A percentile compares a stretch with the other conserved stretches of the same genome.
Evolutionary conservation across 37 sponge, comb jelly and placozoan genomes (phyloP).

Genomic region (Dysidea cf. avara): DNA sequence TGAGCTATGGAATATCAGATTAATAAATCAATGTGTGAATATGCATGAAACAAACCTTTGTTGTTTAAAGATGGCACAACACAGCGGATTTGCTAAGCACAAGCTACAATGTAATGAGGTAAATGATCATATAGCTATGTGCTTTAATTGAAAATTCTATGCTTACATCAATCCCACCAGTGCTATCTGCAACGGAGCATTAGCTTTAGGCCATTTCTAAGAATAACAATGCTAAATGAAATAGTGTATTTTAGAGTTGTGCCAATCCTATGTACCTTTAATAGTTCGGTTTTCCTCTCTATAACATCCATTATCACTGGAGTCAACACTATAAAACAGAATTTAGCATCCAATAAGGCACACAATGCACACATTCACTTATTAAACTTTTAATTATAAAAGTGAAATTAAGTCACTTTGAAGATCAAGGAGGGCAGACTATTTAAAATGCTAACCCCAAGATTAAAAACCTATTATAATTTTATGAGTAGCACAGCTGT

Average conservation of each 20-base stretch:
- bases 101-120: conserved; percentile 65
- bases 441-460: too few species aligned
- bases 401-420: too few species aligned
- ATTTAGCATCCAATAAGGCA: neutral
- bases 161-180: conserved; percentile 82
- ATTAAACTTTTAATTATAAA: too few species aligned
- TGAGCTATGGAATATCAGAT: too few species aligned
- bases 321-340: conserved; percentile 60
- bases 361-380: neutral
- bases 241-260: too few species aligned
- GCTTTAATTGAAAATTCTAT: neutral
- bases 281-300: conserved; percentile 73
- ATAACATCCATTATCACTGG: conserved; percentile 77
- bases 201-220: conserved; percentile 69
- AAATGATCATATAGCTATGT: neutral
- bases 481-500: too few species aligned
- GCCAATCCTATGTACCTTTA: too few species aligned
- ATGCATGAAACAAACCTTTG: too few species aligned
- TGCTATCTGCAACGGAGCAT: conserved; percentile 75
- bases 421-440: too few species aligned
- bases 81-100: conserved; percentile 90
- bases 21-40: too few species aligned
- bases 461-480: too few species aligned
- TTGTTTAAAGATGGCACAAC: conserved; percentile 97
- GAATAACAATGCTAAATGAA: too few species aligned